These are phyloP conservation scores for Scaptomyza tumidula DNA, from an alignment of 2,888 invertebrate species.

Conservation along the genomic window DNA sequence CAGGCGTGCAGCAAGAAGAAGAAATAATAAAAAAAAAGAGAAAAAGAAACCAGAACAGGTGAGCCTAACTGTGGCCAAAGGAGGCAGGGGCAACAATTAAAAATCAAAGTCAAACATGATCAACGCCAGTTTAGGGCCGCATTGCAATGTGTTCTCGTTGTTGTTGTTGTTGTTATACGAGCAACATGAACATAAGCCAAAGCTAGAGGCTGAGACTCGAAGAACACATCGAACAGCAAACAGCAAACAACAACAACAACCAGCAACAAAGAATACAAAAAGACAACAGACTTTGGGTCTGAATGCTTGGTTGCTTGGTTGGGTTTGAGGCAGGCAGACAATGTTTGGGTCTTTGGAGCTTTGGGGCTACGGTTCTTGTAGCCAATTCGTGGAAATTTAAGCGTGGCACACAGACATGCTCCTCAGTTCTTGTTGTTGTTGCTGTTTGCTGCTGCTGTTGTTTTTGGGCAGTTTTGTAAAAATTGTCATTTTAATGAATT, in stretches of 20 bases:
- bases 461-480: slow-evolving; percentile 81
- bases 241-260: no score
- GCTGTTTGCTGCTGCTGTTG: slow-evolving; percentile 62
- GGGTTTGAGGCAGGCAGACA: slow-evolving; percentile 45
- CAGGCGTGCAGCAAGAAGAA: slow-evolving; percentile 30
- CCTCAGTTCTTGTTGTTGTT: slow-evolving; percentile 66
- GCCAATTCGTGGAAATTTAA: slow-evolving; percentile 82
- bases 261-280: neutral
- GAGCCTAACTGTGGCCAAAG: slow-evolving; percentile 48
- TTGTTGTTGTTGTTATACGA: slow-evolving; percentile 47
- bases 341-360: slow-evolving; percentile 47
- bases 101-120: slow-evolving; percentile 84
- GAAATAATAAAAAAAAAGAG: neutral
- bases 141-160: slow-evolving; percentile 58
- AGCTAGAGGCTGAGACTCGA: slow-evolving; percentile 24
- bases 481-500: slow-evolving; percentile 84
- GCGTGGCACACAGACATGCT: slow-evolving; percentile 75
- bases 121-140: slow-evolving; percentile 81
- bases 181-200: slow-evolving; percentile 77
- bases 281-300: slow-evolving; percentile 33
- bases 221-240: slow-evolving; percentile 18
- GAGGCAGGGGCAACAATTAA: slow-evolving; percentile 81
- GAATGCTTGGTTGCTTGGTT: slow-evolving; percentile 20
- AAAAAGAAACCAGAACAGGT: slow-evolving; percentile 67
- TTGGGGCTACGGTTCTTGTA: slow-evolving; percentile 72